Percentiles rank a stretch among this genome's conserved stretches.
Conservation (phyloP, 2,888 invertebrate species). For the Cheilosia impressa region DNA sequence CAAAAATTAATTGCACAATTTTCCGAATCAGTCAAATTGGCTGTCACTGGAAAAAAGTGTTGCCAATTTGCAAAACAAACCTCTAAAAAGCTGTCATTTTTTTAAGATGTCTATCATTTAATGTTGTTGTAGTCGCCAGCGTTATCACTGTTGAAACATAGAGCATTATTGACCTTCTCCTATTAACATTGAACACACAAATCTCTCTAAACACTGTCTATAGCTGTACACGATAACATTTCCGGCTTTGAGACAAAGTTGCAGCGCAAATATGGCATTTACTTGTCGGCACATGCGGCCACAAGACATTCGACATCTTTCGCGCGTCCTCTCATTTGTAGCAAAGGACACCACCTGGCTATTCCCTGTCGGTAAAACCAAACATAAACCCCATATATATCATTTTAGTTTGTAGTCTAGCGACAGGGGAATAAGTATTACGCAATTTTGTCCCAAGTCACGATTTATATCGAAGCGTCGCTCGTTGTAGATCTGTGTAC, state of each 20-base stretch:
- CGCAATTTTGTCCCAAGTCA: constrained; percentile 65
- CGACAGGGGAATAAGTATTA: constrained; percentile 51
- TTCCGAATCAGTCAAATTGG: too few species aligned
- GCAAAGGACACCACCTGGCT: constrained; percentile 18
- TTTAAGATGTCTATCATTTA: too few species aligned
- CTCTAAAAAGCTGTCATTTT: too few species aligned
- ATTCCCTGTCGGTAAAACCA: constrained; percentile 18
- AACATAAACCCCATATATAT: constrained; percentile 51
- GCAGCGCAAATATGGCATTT: neutral
- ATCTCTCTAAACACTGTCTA: too few species aligned
- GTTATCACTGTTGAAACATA: too few species aligned
- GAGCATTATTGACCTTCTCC: too few species aligned
- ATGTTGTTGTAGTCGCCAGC: too few species aligned
- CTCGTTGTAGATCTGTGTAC: constrained; percentile 5
- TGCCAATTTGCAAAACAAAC: too few species aligned
- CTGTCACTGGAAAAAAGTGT: too few species aligned
- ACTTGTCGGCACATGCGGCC: neutral
- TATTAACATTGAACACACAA: too few species aligned
- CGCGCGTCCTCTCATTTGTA: neutral
- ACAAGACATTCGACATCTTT: neutral
- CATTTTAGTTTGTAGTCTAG: constrained; percentile 49
- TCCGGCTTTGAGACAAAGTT: neutral
- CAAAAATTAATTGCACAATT: too few species aligned
- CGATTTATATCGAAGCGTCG: constrained; percentile 53
- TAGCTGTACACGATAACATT: too few species aligned